phyloP scores from a whole-genome alignment of 1,140 invertebrate species.

The Anthonomus grandis region DNA sequence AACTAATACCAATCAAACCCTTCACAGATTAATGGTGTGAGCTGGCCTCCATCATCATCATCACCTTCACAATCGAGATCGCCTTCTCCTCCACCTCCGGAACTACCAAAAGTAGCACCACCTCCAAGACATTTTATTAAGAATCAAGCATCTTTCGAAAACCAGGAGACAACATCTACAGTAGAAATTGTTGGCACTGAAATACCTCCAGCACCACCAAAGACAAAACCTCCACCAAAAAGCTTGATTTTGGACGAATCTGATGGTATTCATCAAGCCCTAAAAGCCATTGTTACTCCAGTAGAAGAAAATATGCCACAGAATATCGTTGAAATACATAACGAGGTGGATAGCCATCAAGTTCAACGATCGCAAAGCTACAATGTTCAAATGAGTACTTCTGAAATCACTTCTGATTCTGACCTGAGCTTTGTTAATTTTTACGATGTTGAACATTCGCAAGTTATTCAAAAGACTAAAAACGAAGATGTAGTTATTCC shows the following conservation, averaged over 20 bases:
- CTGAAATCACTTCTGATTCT: slow-evolving; percentile 38
- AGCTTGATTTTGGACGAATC: not conserved
- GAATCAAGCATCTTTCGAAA: not conserved
- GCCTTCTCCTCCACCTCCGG: slow-evolving; percentile 12
- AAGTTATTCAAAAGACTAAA: slow-evolving; percentile 20
- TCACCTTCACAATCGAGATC: slow-evolving; percentile 7
- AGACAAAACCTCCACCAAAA: slow-evolving; percentile 7
- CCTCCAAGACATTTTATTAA: not conserved
- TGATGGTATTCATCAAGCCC: slow-evolving; percentile 17
- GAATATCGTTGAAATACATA: not conserved
- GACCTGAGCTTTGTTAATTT: slow-evolving; percentile 39
- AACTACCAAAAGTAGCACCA: not conserved
- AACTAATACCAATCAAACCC: slow-evolving; percentile 22
- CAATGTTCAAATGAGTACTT: not conserved
- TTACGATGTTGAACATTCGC: slow-evolving; percentile 37
- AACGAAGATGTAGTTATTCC: slow-evolving; percentile 25
- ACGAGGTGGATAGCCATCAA: not conserved
- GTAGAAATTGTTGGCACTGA: not conserved
- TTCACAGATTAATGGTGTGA: slow-evolving; percentile 13
- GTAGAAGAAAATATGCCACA: slow-evolving; percentile 3
- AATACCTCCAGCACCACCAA: slow-evolving; percentile 1
- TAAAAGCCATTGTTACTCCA: slow-evolving; percentile 15
- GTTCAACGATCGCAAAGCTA: not conserved
- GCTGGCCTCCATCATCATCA: slow-evolving; percentile 13
- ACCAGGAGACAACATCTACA: not conserved